These are phyloP conservation scores for Cheiracanthium punctorium DNA, from an alignment of 2,888 invertebrate genomes.

Conservation along the genomic window DNA sequence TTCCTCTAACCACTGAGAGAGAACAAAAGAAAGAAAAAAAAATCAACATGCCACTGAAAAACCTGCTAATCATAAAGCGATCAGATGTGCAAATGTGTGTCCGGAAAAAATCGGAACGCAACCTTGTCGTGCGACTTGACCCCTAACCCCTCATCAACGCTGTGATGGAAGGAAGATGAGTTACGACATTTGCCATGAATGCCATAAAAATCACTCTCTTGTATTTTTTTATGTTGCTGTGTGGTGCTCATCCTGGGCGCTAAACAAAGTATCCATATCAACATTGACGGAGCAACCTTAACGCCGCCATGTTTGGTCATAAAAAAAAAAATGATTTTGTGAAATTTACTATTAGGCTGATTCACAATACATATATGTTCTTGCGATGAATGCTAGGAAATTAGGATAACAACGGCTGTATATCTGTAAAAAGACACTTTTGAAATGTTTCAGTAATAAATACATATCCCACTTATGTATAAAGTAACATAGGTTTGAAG, in stretches of 20 bases:
- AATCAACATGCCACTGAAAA: slow-evolving; percentile 18
- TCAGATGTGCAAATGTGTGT: slow-evolving; percentile 67
- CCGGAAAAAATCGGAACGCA: slow-evolving; percentile 46
- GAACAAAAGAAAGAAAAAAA: slow-evolving; percentile 20
- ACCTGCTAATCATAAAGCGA: slow-evolving; percentile 57
- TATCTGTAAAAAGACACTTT: no score
- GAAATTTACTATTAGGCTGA: no score
- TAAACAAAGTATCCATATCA: background rate
- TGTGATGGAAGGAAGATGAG: slow-evolving; percentile 49
- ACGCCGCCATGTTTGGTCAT: slow-evolving; percentile 39
- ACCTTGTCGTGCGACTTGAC: slow-evolving; percentile 47
- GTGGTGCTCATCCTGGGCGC: background rate
- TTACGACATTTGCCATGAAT: slow-evolving; percentile 31
- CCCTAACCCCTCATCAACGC: slow-evolving; percentile 38
- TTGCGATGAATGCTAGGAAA: no score
- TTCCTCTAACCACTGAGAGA: slow-evolving; percentile 49
- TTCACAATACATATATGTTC: no score
- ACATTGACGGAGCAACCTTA: background rate
- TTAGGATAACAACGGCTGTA: no score
- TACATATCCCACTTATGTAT: no score
- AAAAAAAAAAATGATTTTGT: no score
- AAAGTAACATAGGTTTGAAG: no score
- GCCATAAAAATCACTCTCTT: slow-evolving; percentile 33
- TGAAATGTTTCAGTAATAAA: no score
- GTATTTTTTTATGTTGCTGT: background rate